phyloP scores from a whole-genome alignment of 1,140 invertebrate genomes.

The Hormaphis cornu region DNA sequence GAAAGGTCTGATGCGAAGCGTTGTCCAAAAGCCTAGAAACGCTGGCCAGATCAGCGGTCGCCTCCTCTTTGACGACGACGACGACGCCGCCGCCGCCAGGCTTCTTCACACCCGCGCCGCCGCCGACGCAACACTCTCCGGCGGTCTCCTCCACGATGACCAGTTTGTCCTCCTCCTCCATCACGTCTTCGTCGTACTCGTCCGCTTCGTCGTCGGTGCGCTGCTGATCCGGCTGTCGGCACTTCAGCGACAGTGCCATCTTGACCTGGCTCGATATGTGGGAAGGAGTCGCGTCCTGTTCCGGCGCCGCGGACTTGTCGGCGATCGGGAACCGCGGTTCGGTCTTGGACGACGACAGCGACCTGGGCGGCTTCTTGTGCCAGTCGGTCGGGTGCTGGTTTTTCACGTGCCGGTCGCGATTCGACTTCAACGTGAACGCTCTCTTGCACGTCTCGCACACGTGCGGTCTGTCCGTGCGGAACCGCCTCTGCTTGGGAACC shows the following conservation, averaged over 20 bases:
- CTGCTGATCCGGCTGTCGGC: slow-evolving; percentile 49
- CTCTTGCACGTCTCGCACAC: slow-evolving; percentile 80
- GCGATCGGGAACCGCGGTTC: background rate
- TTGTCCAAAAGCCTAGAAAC: slow-evolving; percentile 70
- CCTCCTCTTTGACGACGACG: slow-evolving; percentile 57
- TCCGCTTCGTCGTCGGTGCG: slow-evolving; percentile 21
- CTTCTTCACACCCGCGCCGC: slow-evolving; percentile 57
- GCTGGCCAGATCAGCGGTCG: slow-evolving; percentile 55
- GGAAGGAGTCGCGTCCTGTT: slow-evolving; percentile 38
- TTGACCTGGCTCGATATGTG: slow-evolving; percentile 65
- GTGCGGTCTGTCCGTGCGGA: slow-evolving; percentile 82
- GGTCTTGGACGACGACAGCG: slow-evolving; percentile 12
- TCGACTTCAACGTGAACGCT: slow-evolving; percentile 77
- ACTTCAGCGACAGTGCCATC: slow-evolving; percentile 66
- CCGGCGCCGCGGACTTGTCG: background rate
- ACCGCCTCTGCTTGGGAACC: slow-evolving; percentile 78
- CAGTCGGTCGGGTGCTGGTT: slow-evolving; percentile 84
- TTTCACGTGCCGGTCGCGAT: slow-evolving; percentile 89
- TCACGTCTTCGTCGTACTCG: slow-evolving; percentile 33
- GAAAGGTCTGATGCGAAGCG: slow-evolving; percentile 61
- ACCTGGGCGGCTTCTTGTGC: slow-evolving; percentile 60
- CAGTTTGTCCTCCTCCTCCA: slow-evolving; percentile 43
- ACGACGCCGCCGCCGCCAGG: no score
- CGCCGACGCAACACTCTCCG: slow-evolving; percentile 43
- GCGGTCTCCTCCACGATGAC: slow-evolving; percentile 42